Base-by-base conservation (phyloP, 2,113 vertebrate species). In the Periophthalmodon schlosseri region DNA sequence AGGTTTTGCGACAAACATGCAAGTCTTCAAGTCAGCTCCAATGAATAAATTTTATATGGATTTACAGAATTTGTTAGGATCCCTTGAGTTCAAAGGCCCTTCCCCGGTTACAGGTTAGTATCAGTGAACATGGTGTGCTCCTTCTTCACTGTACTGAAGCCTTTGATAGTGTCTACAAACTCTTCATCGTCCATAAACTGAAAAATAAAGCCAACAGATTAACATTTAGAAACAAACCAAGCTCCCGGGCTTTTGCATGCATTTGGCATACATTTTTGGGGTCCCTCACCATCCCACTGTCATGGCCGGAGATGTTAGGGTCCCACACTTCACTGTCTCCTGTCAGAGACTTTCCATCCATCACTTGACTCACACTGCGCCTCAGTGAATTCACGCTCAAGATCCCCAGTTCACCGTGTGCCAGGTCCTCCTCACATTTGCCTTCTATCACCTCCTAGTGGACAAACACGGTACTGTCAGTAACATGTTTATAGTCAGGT, bases 111-210 rank as follows among this genome's bases (percentile, higher is more conserved):
- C 80, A 97, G 91, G 66, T 98, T 96, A 66, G 98, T 99, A 86
- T 99, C 97, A 0, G 95, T 97, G 85, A 99, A 99, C 44, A 97
- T 95, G 69, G 97, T 99, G 83, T 97, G 97, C 73, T 98, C 96
- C 85, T 99, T 98, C 63, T 95, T 96, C 78, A 98, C 95, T 0
- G 97, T 98, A 90, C 96, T 99, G 94, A 99, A 99, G 64, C 97
- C 96, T 93, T 99, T 98, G 87, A 99, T 93, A 69, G 95, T 95
- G 50, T 95, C 96, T 15, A 97, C 94, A 66, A 99, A 95, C 74
- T 97, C 97, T 15, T 98, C 98, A 75, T 97, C 95, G 16, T 99
- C 96, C 86, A 93, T 91, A 9, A 95, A 96, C 96, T 98, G 83
- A 11, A 52, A 69, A 13, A 60, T 73, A 44, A 64, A 7, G 9